Percentiles rank a stretch among this genome's conserved stretches.
Evolutionary conservation across 2,888 invertebrate genomes (phyloP).

Genomic region (Fabriciana adippe): DNA sequence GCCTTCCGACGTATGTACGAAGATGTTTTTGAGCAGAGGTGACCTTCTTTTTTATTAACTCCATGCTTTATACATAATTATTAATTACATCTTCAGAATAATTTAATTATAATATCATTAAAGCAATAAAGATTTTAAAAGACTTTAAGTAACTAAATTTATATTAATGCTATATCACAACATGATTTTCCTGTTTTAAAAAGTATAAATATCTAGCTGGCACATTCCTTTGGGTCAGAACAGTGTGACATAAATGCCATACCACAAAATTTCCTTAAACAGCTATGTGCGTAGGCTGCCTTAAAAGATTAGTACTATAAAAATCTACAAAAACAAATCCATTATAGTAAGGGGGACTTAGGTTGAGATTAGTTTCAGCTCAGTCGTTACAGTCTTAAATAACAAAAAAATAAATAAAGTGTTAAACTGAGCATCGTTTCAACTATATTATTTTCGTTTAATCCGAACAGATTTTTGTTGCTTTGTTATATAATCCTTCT

Average conservation of each 20-base stretch:
- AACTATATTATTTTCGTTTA: background rate
- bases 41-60: too few relatives aligned
- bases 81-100: too few relatives aligned
- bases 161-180: too few relatives aligned
- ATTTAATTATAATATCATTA: too few relatives aligned
- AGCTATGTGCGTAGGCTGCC: background rate
- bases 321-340: background rate
- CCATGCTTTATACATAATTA: too few relatives aligned
- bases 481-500: too few relatives aligned
- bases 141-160: too few relatives aligned
- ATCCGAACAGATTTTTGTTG: background rate
- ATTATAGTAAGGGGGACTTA: background rate
- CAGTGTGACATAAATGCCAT: background rate
- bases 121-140: too few relatives aligned
- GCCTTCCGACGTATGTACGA: too few relatives aligned
- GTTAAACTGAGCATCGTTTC: background rate
- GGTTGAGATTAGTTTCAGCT: background rate
- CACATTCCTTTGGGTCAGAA: background rate
- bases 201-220: too few relatives aligned
- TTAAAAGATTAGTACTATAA: slow-evolving; percentile 1
- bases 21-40: too few relatives aligned
- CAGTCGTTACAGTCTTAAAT: background rate
- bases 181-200: too few relatives aligned
- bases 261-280: background rate
- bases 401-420: background rate